These are phyloP conservation scores for Archocentrus centrarchus DNA, from an alignment of 2,113 vertebrate species.

Conservation along the genomic window DNA sequence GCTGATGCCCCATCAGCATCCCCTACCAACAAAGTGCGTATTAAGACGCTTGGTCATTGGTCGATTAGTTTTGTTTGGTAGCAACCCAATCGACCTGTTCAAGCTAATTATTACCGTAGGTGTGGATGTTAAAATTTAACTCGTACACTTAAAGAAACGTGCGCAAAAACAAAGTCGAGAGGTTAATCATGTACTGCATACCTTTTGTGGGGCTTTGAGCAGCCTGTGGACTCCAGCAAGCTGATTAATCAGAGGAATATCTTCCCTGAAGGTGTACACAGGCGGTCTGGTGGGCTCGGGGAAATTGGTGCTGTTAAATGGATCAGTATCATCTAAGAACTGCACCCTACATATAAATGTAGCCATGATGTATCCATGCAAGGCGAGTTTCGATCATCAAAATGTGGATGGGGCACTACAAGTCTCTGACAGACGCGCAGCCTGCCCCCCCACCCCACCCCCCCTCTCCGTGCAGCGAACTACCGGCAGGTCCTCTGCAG, in stretches of 20 bases:
- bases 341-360: conserved; percentile 93
- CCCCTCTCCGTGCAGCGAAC: conserved; percentile 22
- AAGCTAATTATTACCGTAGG: conserved; percentile 52
- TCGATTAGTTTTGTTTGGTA: conserved; percentile 47
- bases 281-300: conserved; percentile 95
- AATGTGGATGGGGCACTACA: conserved; percentile 60
- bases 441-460: background rate
- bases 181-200: conserved; percentile 61
- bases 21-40: conserved; percentile 14
- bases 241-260: conserved; percentile 93
- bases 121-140: background rate
- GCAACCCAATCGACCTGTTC: conserved; percentile 35
- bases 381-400: conserved; percentile 50
- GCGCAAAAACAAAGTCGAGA: conserved; percentile 4
- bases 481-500: conserved; percentile 67
- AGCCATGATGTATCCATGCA: conserved; percentile 93
- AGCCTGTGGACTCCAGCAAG: conserved; percentile 92
- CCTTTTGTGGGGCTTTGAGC: conserved; percentile 95
- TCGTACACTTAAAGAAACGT: background rate
- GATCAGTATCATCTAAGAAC: conserved; percentile 97
- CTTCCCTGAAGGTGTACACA: conserved; percentile 92
- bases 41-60: conserved; percentile 21
- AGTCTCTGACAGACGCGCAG: conserved; percentile 54
- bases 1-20: conserved; percentile 35
- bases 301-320: conserved; percentile 98